These are phyloP conservation scores for Enteromius viviparus DNA, from an alignment of 2,797 vertebrate species.

Conservation along the genomic window DNA sequence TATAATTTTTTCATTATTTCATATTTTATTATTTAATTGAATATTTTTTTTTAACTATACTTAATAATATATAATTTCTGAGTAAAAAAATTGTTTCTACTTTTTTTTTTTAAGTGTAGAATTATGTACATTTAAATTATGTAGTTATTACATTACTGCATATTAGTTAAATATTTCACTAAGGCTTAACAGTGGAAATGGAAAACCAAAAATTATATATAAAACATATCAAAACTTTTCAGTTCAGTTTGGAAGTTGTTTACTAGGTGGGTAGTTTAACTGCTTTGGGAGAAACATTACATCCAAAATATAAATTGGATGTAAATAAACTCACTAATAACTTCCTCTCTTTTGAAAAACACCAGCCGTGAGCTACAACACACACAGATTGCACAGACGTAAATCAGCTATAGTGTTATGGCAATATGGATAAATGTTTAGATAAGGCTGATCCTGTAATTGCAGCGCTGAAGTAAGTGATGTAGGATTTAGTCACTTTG, in stretches of 20 bases:
- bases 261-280: not conserved
- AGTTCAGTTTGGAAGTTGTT: not conserved
- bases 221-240: not conserved
- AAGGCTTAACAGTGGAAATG: not conserved
- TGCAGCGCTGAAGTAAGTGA: slow-evolving; percentile 9
- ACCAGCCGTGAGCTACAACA: not conserved
- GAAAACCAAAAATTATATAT: not conserved
- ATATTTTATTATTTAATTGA: no score
- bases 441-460: slow-evolving; percentile 21
- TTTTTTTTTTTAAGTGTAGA: no score
- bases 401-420: slow-evolving; percentile 22
- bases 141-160: not conserved
- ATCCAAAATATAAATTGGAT: not conserved
- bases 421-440: slow-evolving; percentile 44
- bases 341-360: not conserved
- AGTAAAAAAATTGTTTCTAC: no score
- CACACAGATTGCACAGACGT: not conserved
- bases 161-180: not conserved
- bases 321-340: not conserved
- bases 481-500: slow-evolving; percentile 34
- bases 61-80: no score
- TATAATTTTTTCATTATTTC: no score
- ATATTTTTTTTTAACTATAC: no score
- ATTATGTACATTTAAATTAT: not conserved
- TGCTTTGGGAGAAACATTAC: not conserved